These are phyloP conservation scores for Condylura cristata DNA, from an alignment of 2,113 vertebrate genomes.

Conservation along the genomic window DNA sequence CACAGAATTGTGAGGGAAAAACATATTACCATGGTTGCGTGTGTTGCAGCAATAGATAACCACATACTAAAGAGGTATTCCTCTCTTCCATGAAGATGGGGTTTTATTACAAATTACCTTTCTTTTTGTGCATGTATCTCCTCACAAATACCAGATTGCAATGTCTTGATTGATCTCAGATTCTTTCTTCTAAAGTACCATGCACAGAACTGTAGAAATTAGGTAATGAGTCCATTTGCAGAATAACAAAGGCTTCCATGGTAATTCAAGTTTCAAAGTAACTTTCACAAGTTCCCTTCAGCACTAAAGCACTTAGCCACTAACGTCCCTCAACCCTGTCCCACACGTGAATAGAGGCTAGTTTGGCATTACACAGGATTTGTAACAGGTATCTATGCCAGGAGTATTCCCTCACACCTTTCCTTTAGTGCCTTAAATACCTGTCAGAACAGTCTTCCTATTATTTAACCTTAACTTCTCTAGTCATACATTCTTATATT, in stretches of 20 bases:
- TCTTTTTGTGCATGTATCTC: neutral
- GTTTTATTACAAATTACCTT: neutral
- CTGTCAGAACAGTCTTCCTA: neutral
- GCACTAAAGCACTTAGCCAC: neutral
- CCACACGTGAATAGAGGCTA: neutral
- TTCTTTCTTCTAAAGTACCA: neutral
- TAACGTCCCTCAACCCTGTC: neutral
- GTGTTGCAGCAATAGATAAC: neutral
- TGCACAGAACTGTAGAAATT: neutral
- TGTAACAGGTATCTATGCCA: neutral
- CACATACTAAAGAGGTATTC: neutral
- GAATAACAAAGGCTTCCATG: neutral
- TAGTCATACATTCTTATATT: neutral
- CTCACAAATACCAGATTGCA: neutral
- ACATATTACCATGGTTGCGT: neutral
- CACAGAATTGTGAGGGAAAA: neutral
- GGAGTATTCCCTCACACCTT: neutral
- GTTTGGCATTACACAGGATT: neutral
- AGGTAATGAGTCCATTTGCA: neutral
- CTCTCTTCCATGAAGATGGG: neutral
- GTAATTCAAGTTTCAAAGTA: neutral
- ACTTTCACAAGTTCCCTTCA: neutral
- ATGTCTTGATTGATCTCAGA: slow-evolving; percentile 6
- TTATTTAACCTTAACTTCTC: neutral
- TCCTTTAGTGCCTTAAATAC: neutral